Evolutionary conservation across 2,888 invertebrate genomes (phyloP), one percentile per base, ranked within the genome.

Genomic region (Elmis aenea): DNA sequence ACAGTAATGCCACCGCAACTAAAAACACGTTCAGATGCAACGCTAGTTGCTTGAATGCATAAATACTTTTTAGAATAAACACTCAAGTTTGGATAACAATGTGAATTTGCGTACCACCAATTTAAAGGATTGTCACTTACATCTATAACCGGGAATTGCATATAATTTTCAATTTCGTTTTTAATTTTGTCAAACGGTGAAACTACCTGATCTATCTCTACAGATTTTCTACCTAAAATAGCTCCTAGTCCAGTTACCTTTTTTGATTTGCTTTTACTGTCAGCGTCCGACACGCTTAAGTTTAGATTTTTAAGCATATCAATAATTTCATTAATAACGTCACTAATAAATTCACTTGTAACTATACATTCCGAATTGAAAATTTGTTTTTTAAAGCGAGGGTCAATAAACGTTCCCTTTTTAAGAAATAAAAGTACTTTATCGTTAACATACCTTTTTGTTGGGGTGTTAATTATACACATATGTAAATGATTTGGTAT

Each of bases 401-500:
- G 26, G 11, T 26, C 26, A 9, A 26, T 5, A 12, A 26, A 26
- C 6, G 26, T 26, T 5, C 12, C 26, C 13, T 11, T 9, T 6
- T 12, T 11, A 26, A 13, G 13, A 26, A 26, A 26, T 26, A 11
- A n/a, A 11, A 11, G n/a, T n/a, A n/a, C n/a, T n/a, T n/a, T n/a
- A 26, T 26, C 26, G 5, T 11, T 11, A 12, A 12, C 11, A 12
- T 26, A 26, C 8, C 26, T 9, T 10, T 26, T 11, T 4, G 13
- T 12, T 12, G 13, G 26, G 4, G 12, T 11, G n/a, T 26, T 12
- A 5, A 26, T 12, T 11, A 26, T 11, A 26, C 9, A 4, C 26
- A 26, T 26, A 26, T 26, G 26, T 26, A 26, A 12, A 26, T 26
- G 26, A 12, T n/a, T 26, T 8, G 26, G 26, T 11, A 26, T 5